Percentiles rank a stretch among this genome's conserved stretches.
Conservation (phyloP, 2,797 vertebrate genomes). For the Malacoraja senta region DNA sequence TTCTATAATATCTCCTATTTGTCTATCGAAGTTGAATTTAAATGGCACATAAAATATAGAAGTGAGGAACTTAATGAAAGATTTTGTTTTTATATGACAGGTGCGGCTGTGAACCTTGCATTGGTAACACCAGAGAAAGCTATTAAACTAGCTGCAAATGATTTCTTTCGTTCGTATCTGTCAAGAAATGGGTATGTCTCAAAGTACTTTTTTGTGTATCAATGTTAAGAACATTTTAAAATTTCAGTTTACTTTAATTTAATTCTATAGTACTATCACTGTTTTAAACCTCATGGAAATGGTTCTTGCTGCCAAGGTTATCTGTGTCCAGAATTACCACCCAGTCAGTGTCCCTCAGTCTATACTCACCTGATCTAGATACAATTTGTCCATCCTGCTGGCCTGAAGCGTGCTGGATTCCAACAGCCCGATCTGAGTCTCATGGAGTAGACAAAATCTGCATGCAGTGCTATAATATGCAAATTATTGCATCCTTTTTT, state of each 20-base stretch:
- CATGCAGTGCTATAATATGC: not conserved
- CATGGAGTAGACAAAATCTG: not conserved
- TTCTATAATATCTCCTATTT: not conserved
- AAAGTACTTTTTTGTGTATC: not conserved
- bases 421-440: too few species aligned
- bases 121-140: slow-evolving; percentile 75
- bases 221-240: not conserved
- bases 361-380: too few species aligned
- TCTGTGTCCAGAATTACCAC: too few species aligned
- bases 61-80: not conserved
- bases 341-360: too few species aligned
- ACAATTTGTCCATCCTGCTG: too few species aligned
- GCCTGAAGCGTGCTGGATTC: too few species aligned
- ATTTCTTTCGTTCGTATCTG: slow-evolving; percentile 67
- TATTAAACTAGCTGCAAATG: slow-evolving; percentile 73
- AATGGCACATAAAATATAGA: not conserved
- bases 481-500: not conserved
- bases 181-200: slow-evolving; percentile 59
- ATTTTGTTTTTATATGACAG: slow-evolving; percentile 50
- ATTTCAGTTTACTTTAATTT: not conserved
- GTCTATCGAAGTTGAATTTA: not conserved
- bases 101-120: slow-evolving; percentile 70
- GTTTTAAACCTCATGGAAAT: too few species aligned
- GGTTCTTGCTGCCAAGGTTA: too few species aligned
- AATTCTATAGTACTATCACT: not conserved